These are phyloP conservation scores for Poeciliopsis occidentalis DNA, from an alignment of 2,113 vertebrate genomes.

Conservation along the genomic window DNA sequence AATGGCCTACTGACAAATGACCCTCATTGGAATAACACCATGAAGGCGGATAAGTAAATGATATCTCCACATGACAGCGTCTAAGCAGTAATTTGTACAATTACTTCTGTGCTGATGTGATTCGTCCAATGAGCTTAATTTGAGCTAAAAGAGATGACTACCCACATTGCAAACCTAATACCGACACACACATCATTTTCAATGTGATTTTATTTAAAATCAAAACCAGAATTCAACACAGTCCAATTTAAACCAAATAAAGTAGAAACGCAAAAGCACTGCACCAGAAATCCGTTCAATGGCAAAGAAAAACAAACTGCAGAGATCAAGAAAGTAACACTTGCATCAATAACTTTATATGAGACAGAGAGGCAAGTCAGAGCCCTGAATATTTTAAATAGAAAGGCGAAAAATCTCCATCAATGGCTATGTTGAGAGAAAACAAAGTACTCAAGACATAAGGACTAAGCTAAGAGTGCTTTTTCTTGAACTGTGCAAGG, in stretches of 20 bases:
- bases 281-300: background rate
- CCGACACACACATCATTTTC: background rate
- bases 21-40: conserved; percentile 35
- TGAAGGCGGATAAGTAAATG: conserved; percentile 42
- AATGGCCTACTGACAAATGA: conserved; percentile 43
- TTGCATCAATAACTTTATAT: background rate
- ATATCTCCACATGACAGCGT: conserved; percentile 49
- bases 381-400: too few relatives aligned
- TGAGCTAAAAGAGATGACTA: background rate
- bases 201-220: background rate
- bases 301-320: background rate
- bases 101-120: conserved; percentile 1
- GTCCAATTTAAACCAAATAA: background rate
- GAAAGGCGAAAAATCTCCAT: too few relatives aligned
- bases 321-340: background rate
- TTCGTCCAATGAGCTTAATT: background rate
- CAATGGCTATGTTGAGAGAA: too few relatives aligned
- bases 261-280: background rate
- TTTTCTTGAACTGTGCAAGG: too few relatives aligned
- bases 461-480: too few relatives aligned
- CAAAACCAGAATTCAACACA: background rate
- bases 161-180: background rate
- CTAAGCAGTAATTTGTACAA: conserved; percentile 18
- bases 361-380: too few relatives aligned
- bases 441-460: too few relatives aligned